These are phyloP conservation scores for Callaeas wilsoni DNA, from an alignment of 2,113 vertebrate genomes.

Conservation along the genomic window DNA sequence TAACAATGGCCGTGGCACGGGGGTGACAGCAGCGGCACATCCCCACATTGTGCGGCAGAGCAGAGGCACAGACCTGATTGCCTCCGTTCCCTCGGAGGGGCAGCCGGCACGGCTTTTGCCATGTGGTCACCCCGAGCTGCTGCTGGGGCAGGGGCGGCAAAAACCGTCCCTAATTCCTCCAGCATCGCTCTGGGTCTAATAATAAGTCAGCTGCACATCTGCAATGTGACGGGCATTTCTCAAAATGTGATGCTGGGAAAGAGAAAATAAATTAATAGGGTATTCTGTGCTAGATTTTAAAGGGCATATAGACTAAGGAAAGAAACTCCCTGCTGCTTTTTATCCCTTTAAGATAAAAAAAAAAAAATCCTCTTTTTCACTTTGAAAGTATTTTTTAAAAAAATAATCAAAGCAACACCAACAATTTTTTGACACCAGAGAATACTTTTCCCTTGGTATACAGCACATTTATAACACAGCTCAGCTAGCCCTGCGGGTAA, in stretches of 20 bases:
- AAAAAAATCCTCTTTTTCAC: conserved; percentile 40
- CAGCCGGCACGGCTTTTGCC: not conserved
- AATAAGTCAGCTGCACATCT: not conserved
- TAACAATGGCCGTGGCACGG: conserved; percentile 59
- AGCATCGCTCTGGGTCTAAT: not conserved
- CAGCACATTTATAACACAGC: conserved; percentile 27
- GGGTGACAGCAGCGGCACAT: conserved; percentile 70
- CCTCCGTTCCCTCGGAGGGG: too few species aligned
- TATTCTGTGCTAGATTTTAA: conserved; percentile 44
- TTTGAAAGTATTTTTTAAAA: conserved; percentile 67
- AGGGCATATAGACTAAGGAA: conserved; percentile 28
- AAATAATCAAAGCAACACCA: conserved; percentile 64
- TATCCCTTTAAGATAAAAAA: conserved; percentile 53
- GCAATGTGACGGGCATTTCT: not conserved
- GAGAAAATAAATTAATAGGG: conserved; percentile 53
- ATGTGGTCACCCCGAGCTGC: not conserved
- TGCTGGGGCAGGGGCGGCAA: not conserved
- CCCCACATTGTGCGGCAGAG: conserved; percentile 38
- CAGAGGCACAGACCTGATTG: too few species aligned
- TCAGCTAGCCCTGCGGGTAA: not conserved
- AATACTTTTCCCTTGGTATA: conserved; percentile 33
- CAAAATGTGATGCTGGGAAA: not conserved
- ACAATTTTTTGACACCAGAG: conserved; percentile 56
- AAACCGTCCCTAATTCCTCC: not conserved
- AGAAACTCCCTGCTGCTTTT: conserved; percentile 61